phyloP scores from a whole-genome alignment of 30 jellyfish, hydroid and myxozoan species.

The Cassiopea andromeda region DNA sequence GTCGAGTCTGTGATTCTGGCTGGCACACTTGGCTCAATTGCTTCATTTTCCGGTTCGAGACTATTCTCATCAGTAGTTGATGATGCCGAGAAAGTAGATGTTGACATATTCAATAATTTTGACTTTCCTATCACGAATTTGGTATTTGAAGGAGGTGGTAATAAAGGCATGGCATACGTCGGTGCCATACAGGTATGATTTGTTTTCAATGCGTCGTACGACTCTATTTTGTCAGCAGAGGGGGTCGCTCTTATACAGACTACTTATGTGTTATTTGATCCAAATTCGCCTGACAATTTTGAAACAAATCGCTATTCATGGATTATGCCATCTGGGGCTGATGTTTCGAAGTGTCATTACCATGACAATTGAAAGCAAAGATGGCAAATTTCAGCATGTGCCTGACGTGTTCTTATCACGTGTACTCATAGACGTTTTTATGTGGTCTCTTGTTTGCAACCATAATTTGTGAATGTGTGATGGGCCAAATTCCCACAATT shows the following conservation, averaged over 20 bases:
- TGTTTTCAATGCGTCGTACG: neutral
- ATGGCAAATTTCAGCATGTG: no score
- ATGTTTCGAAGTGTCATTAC: no score
- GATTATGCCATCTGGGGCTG: neutral
- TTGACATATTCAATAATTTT: constrained; percentile 78
- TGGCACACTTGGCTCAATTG: constrained; percentile 85
- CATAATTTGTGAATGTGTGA: no score
- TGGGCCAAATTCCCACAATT: no score
- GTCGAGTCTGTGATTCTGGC: constrained; percentile 68
- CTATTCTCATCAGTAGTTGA: constrained; percentile 70
- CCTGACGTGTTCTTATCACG: no score
- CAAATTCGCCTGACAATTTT: neutral
- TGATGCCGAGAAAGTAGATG: constrained; percentile 80
- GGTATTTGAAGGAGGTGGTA: constrained; percentile 96
- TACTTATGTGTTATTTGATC: neutral
- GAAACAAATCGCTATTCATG: neutral
- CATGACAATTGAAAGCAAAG: no score
- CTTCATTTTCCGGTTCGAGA: constrained; percentile 73
- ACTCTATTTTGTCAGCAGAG: neutral
- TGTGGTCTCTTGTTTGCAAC: no score
- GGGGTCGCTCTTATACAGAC: neutral
- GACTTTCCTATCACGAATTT: constrained; percentile 80
- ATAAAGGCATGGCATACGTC: constrained; percentile 95
- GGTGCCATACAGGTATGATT: constrained; percentile 80
- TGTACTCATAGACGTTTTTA: no score